A percentile compares a stretch with the other conserved stretches of the same genome.
These are phyloP conservation scores for Aphodius sticticus DNA, from an alignment of 2,888 invertebrate genomes.

Conservation along the genomic window DNA sequence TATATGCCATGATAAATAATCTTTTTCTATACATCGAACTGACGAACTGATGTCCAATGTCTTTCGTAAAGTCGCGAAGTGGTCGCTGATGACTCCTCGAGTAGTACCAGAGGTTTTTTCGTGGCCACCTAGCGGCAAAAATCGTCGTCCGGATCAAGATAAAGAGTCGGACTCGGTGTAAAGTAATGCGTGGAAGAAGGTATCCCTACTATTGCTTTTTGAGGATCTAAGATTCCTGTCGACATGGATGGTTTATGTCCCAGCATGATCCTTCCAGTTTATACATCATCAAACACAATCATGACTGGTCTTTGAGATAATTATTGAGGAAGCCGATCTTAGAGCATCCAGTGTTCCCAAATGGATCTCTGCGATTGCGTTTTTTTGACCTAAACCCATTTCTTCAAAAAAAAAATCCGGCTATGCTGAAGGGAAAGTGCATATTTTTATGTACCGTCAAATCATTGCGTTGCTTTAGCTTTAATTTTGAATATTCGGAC, in stretches of 20 bases:
- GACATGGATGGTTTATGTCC: slow-evolving; percentile 5
- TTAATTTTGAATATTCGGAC: background rate
- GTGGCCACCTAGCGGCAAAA: background rate
- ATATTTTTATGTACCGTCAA: slow-evolving; percentile 15
- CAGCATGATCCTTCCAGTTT: slow-evolving; percentile 12
- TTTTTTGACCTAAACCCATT: slow-evolving; percentile 8
- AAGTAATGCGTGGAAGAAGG: slow-evolving; percentile 62
- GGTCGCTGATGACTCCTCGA: slow-evolving; percentile 25
- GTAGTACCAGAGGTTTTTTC: background rate
- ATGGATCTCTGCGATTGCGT: background rate
- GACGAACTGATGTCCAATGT: slow-evolving; percentile 38
- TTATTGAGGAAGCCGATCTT: background rate
- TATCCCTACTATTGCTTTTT: slow-evolving; percentile 56
- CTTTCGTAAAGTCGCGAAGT: slow-evolving; percentile 16
- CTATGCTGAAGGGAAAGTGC: slow-evolving; percentile 27
- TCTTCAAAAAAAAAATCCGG: slow-evolving; percentile 7
- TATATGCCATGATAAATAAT: slow-evolving; percentile 7
- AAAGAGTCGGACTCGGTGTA: slow-evolving; percentile 53
- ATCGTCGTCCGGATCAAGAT: background rate
- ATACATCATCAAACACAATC: background rate
- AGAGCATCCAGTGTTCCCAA: slow-evolving; percentile 11
- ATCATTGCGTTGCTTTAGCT: slow-evolving; percentile 16
- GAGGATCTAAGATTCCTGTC: background rate
- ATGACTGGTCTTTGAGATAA: background rate
- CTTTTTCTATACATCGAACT: slow-evolving; percentile 46